phyloP scores from a whole-genome alignment of 2,888 invertebrate species.

The Rotaria macrura region DNA sequence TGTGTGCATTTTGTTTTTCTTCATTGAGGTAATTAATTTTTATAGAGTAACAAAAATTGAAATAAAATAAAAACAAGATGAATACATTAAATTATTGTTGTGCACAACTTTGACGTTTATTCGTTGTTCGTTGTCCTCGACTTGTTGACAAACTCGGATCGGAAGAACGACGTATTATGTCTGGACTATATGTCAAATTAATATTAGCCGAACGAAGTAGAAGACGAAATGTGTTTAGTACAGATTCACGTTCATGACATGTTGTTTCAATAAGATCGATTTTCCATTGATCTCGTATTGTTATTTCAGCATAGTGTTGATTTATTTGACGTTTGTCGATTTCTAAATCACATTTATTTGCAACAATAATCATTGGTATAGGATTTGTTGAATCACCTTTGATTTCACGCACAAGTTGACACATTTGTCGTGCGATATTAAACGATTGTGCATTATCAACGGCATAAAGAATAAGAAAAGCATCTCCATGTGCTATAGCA shows the following conservation, averaged over 20 bases:
- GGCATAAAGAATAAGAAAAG: background rate
- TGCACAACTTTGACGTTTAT: constrained; percentile 13
- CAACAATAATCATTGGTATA: background rate
- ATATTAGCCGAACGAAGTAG: background rate
- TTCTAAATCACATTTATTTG: background rate
- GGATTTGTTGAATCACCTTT: background rate
- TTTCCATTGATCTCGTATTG: background rate
- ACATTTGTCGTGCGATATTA: background rate
- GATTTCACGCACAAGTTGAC: background rate
- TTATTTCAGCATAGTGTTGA: background rate
- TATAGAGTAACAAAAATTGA: background rate
- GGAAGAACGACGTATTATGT: background rate
- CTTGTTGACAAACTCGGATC: background rate
- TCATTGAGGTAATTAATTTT: background rate
- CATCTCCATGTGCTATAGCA: constrained; percentile 4
- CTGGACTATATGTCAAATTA: background rate
- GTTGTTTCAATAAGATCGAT: background rate
- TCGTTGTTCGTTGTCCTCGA: background rate
- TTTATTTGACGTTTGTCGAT: background rate
- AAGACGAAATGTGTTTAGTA: background rate
- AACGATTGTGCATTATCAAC: background rate
- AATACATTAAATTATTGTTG: background rate
- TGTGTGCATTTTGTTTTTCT: background rate
- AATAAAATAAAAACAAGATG: background rate
- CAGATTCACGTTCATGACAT: background rate